Base-by-base conservation (phyloP, 2,797 vertebrate species). In the Scomberomorus guttatus region DNA sequence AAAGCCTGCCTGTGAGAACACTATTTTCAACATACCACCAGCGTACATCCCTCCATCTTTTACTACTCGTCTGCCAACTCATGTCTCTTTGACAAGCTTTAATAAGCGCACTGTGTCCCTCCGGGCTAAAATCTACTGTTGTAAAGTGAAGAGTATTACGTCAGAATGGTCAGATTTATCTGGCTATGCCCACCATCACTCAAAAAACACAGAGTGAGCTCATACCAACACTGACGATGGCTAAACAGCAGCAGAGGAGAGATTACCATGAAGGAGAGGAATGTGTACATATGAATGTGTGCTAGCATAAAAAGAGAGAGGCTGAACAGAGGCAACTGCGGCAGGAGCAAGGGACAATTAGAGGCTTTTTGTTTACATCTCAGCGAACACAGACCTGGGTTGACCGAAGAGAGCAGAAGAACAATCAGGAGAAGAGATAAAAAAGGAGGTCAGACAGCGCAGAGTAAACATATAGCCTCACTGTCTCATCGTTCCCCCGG, bases 391-490 rank as follows among this genome's bases (percentile, higher is more conserved):
- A 87, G 87, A 90, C 89, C 80, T 48, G 20, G 83, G 84, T 51
- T 89, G 88, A 90, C 84, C 85, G 81, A 72, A 80, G 75, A 80
- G 75, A 59, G 80, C 75, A 86, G 72, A 82, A 57, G 77, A 92
- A 89, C 79, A 91, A 87, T 89, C 85, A 84, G 82, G 25, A 76
- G 66, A 42, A 51, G 67, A 90, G 79, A 88, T 84, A 78, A 87
- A 84, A 88, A 91, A 91, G 50, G 67, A 92, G 89, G 90, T 91
- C 90, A 91, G 85, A 84, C 82, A 77, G 61, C 46, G 56, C n/a
- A 17, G 73, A 88, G 72, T 84, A 88, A 87, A 92, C 87, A 86
- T 37, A 79, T 48, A 78, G 58, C 56, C 81, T 85, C 60, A 72
- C 32, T 1, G 57, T 80, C 72, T 83, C 79, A 73, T 79, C 82